Evolutionary conservation across 1,140 invertebrate genomes (phyloP).

Genomic region (Eulimnadia texana): DNA sequence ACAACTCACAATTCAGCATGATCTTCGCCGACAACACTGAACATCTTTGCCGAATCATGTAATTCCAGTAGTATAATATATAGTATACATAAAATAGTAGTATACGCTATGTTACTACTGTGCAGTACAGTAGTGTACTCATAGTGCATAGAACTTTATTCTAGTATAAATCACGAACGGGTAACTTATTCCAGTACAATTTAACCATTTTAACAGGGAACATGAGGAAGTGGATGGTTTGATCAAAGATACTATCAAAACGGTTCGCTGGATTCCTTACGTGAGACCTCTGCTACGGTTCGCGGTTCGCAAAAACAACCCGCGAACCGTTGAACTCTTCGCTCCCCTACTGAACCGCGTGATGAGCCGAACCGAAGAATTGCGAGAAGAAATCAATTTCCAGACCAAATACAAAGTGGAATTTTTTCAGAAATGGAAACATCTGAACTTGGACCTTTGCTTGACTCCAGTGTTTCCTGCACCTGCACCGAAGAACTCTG

Average conservation of each 20-base stretch:
- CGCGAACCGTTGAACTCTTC: neutral
- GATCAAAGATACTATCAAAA: neutral
- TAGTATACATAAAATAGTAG: no score
- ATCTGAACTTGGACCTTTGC: constrained; percentile 11
- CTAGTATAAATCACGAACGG: no score
- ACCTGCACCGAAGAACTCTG: constrained; percentile 9
- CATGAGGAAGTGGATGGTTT: neutral
- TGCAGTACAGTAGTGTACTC: no score
- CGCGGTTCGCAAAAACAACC: neutral
- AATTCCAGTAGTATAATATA: no score
- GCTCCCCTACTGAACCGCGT: neutral
- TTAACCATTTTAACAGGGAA: neutral
- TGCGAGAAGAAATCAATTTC: constrained; percentile 8
- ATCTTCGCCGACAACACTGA: constrained; percentile 2
- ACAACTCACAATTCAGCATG: constrained; percentile 4
- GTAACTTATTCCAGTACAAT: no score
- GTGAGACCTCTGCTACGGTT: neutral
- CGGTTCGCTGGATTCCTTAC: neutral
- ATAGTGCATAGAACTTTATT: no score
- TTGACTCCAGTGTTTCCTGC: constrained; percentile 12
- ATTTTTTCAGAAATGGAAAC: constrained; percentile 1
- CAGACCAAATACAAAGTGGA: constrained; percentile 3
- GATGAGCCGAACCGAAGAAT: neutral
- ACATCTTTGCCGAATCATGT: constrained; percentile 3
- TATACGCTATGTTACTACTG: no score